phyloP scores from a whole-genome alignment of 2,888 invertebrate genomes.

The Agrenia bidenticulata region DNA sequence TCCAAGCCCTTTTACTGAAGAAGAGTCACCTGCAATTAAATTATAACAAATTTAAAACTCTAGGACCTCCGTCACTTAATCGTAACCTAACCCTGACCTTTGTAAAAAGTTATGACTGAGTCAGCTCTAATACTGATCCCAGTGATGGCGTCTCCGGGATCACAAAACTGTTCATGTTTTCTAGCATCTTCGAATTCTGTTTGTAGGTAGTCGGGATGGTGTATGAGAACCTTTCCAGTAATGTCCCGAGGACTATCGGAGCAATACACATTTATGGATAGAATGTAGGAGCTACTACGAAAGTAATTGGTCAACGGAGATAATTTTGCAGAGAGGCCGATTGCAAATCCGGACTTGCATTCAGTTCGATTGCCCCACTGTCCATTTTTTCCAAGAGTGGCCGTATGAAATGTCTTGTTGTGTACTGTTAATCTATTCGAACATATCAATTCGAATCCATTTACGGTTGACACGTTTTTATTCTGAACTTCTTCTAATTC shows the following conservation, averaged over 20 bases:
- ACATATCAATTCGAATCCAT: not conserved
- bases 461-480: not conserved
- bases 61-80: no score
- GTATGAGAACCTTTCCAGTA: no score
- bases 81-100: slow-evolving; percentile 5
- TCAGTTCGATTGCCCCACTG: not conserved
- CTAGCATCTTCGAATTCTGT: not conserved
- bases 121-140: not conserved
- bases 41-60: no score
- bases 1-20: not conserved
- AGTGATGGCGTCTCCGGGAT: not conserved
- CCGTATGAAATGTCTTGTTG: not conserved
- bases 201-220: not conserved
- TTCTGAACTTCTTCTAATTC: not conserved
- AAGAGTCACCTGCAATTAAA: slow-evolving; percentile 3
- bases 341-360: slow-evolving; percentile 5
- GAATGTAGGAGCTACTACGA: not conserved
- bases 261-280: not conserved
- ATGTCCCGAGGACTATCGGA: no score
- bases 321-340: not conserved
- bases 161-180: slow-evolving; percentile 8
- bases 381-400: not conserved
- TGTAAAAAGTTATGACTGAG: slow-evolving; percentile 2
- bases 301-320: not conserved
- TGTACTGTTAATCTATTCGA: not conserved